Percentiles rank a stretch among this genome's conserved stretches.
These are phyloP conservation scores for Argyrosomus japonicus DNA, from an alignment of 2,113 vertebrate species.

Conservation along the genomic window DNA sequence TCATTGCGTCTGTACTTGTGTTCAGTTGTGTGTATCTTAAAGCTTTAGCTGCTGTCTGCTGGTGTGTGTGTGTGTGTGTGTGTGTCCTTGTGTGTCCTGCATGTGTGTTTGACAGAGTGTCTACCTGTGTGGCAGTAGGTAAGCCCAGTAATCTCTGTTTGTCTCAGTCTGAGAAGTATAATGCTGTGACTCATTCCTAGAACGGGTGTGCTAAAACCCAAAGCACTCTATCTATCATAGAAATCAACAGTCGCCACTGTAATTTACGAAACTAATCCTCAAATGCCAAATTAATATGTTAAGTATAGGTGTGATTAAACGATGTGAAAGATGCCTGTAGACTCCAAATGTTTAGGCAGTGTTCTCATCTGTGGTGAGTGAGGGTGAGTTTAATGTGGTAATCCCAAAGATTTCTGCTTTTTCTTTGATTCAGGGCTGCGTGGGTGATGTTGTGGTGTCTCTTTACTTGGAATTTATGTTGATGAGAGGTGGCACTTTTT, in stretches of 20 bases:
- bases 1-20: slow-evolving; percentile 32
- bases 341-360: slow-evolving; percentile 42
- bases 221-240: slow-evolving; percentile 68
- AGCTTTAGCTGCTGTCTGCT: slow-evolving; percentile 55
- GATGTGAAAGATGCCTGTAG: slow-evolving; percentile 59
- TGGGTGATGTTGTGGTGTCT: slow-evolving; percentile 31
- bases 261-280: slow-evolving; percentile 69
- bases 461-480: slow-evolving; percentile 3
- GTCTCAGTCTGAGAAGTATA: slow-evolving; percentile 78
- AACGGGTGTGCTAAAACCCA: slow-evolving; percentile 66
- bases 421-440: slow-evolving; percentile 48
- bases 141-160: slow-evolving; percentile 79
- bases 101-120: slow-evolving; percentile 69
- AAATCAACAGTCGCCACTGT: slow-evolving; percentile 65
- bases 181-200: slow-evolving; percentile 75
- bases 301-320: slow-evolving; percentile 72
- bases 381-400: slow-evolving; percentile 51
- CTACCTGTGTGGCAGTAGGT: slow-evolving; percentile 80
- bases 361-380: slow-evolving; percentile 55
- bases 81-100: slow-evolving; percentile 25
- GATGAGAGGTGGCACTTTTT: slow-evolving; percentile 26
- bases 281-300: slow-evolving; percentile 79
- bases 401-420: slow-evolving; percentile 49
- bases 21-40: slow-evolving; percentile 59
- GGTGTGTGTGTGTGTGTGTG: slow-evolving; percentile 43